Conservation (phyloP, 2,888 invertebrate species). For the Agrotis clavis region DNA sequence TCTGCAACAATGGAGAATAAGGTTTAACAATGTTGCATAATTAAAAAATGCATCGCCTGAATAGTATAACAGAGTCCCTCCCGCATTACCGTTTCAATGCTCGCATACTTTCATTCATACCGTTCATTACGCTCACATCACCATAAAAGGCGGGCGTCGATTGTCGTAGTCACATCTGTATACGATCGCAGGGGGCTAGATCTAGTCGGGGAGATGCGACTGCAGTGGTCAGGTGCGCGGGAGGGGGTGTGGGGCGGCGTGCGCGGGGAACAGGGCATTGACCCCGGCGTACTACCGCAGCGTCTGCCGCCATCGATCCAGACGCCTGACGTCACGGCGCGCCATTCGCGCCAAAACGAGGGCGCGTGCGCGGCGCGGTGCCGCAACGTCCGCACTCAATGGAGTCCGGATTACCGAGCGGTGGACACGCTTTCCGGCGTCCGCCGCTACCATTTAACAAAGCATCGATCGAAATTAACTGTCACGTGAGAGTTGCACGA, state of each 20-base stretch:
- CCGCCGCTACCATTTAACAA: conserved; percentile 78
- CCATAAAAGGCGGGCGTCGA: conserved; percentile 84
- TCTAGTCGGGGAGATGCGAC: conserved; percentile 86
- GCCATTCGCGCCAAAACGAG: conserved; percentile 91
- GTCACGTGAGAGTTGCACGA: conserved; percentile 81
- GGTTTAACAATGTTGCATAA: conserved; percentile 60
- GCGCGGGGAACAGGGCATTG: conserved; percentile 84
- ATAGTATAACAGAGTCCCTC: conserved; percentile 54
- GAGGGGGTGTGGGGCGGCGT: conserved; percentile 73
- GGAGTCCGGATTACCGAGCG: conserved; percentile 85
- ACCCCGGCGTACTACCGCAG: conserved; percentile 91
- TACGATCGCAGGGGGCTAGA: conserved; percentile 78
- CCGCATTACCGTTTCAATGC: conserved; percentile 74
- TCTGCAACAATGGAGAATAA: conserved; percentile 92
- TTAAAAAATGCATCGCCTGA: conserved; percentile 44
- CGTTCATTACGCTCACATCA: conserved; percentile 82
- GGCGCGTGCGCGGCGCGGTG: conserved; percentile 88
- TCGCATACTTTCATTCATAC: conserved; percentile 84
- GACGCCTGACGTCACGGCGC: conserved; percentile 90
- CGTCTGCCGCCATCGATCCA: conserved; percentile 91
- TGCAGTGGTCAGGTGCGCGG: conserved; percentile 88
- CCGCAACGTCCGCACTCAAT: conserved; percentile 90
- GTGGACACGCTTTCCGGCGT: conserved; percentile 86
- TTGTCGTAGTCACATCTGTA: conserved; percentile 80
- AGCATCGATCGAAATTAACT: conserved; percentile 81